Base-by-base conservation (phyloP, 2,113 vertebrate species). In the Holacanthus passer region DNA sequence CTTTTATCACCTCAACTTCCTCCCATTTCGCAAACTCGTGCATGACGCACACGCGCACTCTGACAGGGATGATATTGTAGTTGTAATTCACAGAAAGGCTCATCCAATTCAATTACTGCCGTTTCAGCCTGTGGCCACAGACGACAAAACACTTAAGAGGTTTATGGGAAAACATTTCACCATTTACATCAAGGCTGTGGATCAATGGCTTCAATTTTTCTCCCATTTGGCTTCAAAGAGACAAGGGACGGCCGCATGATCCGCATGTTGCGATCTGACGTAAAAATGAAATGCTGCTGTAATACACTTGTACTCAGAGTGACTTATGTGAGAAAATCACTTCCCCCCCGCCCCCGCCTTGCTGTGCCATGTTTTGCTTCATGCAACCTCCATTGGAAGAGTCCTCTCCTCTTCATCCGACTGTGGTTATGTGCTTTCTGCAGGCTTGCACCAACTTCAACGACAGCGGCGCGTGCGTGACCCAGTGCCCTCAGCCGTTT, bases 371-470 rank as follows among this genome's bases (percentile, higher is more conserved):
- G n/a, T 70, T 41, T 32, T 52, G 5, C 41, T 32, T 37, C 45
- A 20, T n/a, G 9, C 32, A 27, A 5, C 45, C 13, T 7, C n/a
- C 10, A 55, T 13, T 39, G 45, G 47, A 35, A 13, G 17, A 9
- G 19, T 50, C 58, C 48, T 35, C 24, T n/a, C 13, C 52, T n/a
- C 35, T 45, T 50, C 58, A 19, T n/a, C 47, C 77, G 45, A 87
- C 39, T 27, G 31, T 17, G 14, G 2, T 67, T 50, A 2, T 82
- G 39, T 81, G 6, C 41, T 69, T 1, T 82, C 84, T 81, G 1
- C 92, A 99, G 98, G 98, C 98, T 29, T 99, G 98, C 83, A 98
- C 98, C 93, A 99, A 99, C 90, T 99, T 99, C 95, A 99, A 99
- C 68, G 97, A 99, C 92, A 99, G 98, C 0, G 98, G 98, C 0